These are phyloP conservation scores for Drosophila meridionalis DNA, from an alignment of 2,888 invertebrate genomes.

Conservation along the genomic window DNA sequence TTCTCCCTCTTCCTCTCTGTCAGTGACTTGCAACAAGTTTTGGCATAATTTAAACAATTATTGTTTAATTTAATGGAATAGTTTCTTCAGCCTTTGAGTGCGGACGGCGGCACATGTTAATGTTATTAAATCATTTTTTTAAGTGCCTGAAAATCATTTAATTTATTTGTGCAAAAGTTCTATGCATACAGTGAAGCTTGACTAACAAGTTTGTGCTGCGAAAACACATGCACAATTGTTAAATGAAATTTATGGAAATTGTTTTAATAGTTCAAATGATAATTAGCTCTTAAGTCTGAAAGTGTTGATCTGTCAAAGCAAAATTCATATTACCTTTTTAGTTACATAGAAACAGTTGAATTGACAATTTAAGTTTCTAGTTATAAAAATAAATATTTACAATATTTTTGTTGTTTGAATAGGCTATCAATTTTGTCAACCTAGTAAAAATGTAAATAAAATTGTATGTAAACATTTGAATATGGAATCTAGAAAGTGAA, in stretches of 20 bases:
- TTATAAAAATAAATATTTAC: neutral
- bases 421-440: neutral
- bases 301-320: neutral
- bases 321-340: neutral
- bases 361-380: neutral
- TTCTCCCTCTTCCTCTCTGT: neutral
- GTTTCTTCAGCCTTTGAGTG: slow-evolving; percentile 41
- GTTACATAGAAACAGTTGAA: neutral
- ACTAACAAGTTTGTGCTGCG: slow-evolving; percentile 8
- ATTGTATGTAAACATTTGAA: too few species aligned
- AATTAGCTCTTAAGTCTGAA: neutral
- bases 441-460: neutral
- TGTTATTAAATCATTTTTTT: slow-evolving; percentile 73
- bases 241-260: neutral
- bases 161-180: slow-evolving; percentile 60
- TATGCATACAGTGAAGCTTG: slow-evolving; percentile 36
- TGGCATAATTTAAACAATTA: slow-evolving; percentile 63
- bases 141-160: slow-evolving; percentile 65
- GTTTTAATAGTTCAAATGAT: neutral
- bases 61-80: slow-evolving; percentile 71
- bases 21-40: slow-evolving; percentile 53
- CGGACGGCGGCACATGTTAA: slow-evolving; percentile 18
- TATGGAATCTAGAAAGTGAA: too few species aligned
- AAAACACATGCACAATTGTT: neutral
- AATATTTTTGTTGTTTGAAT: neutral